phyloP scores from a whole-genome alignment of 2,113 vertebrate genomes.

The Tupaia chinensis region DNA sequence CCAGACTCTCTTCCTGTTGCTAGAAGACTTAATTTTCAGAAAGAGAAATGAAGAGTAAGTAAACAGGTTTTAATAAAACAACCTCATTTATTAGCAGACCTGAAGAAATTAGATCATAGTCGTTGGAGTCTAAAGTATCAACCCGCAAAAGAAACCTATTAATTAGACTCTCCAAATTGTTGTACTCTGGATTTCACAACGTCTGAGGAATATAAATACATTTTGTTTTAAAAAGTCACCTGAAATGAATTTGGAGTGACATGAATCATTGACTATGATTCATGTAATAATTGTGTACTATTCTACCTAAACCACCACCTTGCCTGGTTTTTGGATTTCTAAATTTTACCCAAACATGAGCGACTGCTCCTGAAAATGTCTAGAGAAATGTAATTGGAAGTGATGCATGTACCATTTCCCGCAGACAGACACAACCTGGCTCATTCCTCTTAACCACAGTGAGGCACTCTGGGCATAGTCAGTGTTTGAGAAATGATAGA shows the following conservation, averaged over 20 bases:
- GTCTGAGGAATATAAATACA: not conserved
- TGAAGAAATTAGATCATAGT: not conserved
- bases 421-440: slow-evolving; percentile 44
- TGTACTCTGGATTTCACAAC: not conserved
- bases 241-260: not conserved
- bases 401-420: slow-evolving; percentile 8
- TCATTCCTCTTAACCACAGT: slow-evolving; percentile 33
- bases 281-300: not conserved
- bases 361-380: slow-evolving; percentile 28
- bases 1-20: not conserved
- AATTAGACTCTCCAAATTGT: not conserved
- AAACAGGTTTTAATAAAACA: not conserved
- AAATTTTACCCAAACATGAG: slow-evolving; percentile 40
- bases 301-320: not conserved
- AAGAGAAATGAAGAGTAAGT: not conserved
- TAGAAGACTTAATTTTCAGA: slow-evolving; percentile 2
- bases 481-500: not conserved
- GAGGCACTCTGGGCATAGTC: not conserved
- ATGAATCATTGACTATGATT: not conserved
- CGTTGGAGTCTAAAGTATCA: not conserved
- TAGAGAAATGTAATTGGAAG: slow-evolving; percentile 52
- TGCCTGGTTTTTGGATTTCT: not conserved
- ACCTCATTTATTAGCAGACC: not conserved
- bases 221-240: not conserved
- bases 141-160: not conserved